Conservation (phyloP, 2,888 invertebrate genomes). For the Aphidius colemani region DNA sequence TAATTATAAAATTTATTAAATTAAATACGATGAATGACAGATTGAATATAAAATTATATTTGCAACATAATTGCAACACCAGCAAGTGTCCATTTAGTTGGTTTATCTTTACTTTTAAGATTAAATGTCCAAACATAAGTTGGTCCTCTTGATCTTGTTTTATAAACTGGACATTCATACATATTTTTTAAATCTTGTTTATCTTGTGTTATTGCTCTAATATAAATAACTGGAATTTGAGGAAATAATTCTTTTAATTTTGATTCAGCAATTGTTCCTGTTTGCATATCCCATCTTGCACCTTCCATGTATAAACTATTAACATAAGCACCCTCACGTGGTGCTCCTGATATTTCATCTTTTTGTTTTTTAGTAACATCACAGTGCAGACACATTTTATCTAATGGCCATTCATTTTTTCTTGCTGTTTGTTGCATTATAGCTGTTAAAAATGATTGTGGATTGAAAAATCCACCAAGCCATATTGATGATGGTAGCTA, state of each 20-base stretch:
- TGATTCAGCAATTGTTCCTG: conserved; percentile 82
- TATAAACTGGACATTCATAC: conserved; percentile 93
- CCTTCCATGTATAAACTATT: conserved; percentile 92
- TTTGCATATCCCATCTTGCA: conserved; percentile 85
- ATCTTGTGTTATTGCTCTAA: conserved; percentile 86
- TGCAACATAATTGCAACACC: conserved; percentile 91
- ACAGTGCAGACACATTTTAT: conserved; percentile 93
- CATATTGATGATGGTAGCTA: conserved; percentile 83
- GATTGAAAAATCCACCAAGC: conserved; percentile 96
- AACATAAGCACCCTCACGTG: conserved; percentile 90
- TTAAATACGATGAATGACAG: neutral
- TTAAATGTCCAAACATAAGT: conserved; percentile 97
- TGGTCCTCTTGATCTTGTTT: conserved; percentile 84
- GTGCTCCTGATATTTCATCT: conserved; percentile 83
- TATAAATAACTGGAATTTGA: conserved; percentile 85
- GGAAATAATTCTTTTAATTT: conserved; percentile 89
- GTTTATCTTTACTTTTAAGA: conserved; percentile 84
- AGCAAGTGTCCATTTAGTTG: conserved; percentile 90
- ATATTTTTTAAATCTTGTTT: conserved; percentile 85
- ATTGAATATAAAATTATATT: conserved; percentile 63
- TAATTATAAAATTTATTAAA: neutral
- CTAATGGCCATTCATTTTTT: conserved; percentile 94
- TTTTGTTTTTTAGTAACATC: conserved; percentile 90
- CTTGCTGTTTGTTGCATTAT: conserved; percentile 97
- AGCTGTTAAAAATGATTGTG: conserved; percentile 94